Evolutionary conservation across 1,140 invertebrate species (phyloP), one percentile per base, ranked within the genome.

Genomic region (Belonocnema kinseyi): DNA sequence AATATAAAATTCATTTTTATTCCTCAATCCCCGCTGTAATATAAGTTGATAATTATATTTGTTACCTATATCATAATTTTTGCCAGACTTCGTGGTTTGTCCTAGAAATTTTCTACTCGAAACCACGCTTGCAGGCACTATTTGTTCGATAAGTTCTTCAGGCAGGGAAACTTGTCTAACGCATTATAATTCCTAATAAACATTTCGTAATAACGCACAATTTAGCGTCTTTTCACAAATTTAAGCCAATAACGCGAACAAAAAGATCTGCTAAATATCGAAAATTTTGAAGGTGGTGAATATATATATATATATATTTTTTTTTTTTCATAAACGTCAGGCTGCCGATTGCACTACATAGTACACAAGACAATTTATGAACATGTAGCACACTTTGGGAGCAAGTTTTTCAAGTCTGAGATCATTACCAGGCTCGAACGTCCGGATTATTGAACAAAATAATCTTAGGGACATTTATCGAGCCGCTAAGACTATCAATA

Each of bases 1-100:
- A 74, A 82, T 82, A 82, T 78, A 82, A 80, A 78, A 74, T 61
- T 56, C 78, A 78, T 73, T 78, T 84, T 83, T 82, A 80, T 85
- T 83, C 53, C 50, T 80, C 70, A 51, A 72, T 76, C 46, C 75
- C 70, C 76, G 78, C 78, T 76, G 73, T 78, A 74, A 77, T 72
- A 75, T 76, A 82, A 75, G 76, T 73, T 78, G 75, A 17, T 77
- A 74, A 50, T 50, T 77, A 50, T 76, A 26, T 46, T 76, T 66
- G n/a, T 80, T 50, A 77, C 50, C 73, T 75, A 58, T 75, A 72
- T 76, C 58, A 54, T 58, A 54, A 19, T 77, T 73, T 58, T 56
- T 73, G 53, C 74, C 61, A 76, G 51, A 21, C 54, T 51, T 70
- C 58, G 16, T 61, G 17, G 13, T n/a, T 66, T 61, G 16, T 16